Conservation (phyloP, 2,797 vertebrate genomes). For the Lagodon rhomboides region DNA sequence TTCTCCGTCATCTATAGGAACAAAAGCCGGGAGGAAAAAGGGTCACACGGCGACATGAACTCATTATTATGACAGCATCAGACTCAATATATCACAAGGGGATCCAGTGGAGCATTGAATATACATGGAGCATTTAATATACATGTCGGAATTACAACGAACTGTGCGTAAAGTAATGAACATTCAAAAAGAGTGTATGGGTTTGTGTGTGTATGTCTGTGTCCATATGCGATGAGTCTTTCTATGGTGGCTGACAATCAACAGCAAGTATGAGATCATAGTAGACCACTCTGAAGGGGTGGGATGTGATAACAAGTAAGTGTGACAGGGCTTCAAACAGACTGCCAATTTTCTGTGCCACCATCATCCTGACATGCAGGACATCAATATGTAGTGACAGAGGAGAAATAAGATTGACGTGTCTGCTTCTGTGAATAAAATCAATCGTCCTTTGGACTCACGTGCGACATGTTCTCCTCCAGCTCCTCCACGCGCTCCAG, state of each 20-base stretch:
- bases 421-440: background rate
- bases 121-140: background rate
- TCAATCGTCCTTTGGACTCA: slow-evolving; percentile 71
- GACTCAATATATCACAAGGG: background rate
- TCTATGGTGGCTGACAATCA: background rate
- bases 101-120: background rate
- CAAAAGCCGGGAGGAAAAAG: slow-evolving; percentile 10
- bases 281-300: background rate
- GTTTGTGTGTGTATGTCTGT: background rate
- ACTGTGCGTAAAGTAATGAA: background rate
- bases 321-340: slow-evolving; percentile 16
- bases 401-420: background rate
- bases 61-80: slow-evolving; percentile 20
- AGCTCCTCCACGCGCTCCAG: slow-evolving; percentile 98
- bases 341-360: background rate
- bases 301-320: background rate
- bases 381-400: slow-evolving; percentile 1
- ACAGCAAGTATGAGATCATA: slow-evolving; percentile 5
- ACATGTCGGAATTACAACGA: background rate
- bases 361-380: slow-evolving; percentile 23
- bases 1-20: slow-evolving; percentile 92
- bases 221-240: background rate
- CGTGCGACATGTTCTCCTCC: slow-evolving; percentile 97
- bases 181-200: background rate
- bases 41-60: slow-evolving; percentile 18